Evolutionary conservation across 2,113 vertebrate genomes (phyloP), one percentile per base, ranked within the genome.

Genomic region (Symphodus melops): DNA sequence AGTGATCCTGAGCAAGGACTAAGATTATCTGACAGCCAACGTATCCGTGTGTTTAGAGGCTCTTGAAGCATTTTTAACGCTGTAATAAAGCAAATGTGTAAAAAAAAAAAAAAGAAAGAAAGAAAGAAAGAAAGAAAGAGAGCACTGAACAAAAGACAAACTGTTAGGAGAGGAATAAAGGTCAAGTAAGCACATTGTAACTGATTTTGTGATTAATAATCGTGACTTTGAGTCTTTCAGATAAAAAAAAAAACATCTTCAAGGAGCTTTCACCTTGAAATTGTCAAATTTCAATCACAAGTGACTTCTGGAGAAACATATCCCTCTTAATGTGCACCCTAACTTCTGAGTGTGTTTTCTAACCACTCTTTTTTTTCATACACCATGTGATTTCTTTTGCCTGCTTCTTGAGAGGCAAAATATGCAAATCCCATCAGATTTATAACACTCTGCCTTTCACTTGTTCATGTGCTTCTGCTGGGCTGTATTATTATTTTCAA

Each of bases 361-460:
- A 71, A 65, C 54, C 1, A 16, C 62, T 65, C 28, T 33, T 33
- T 33, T 28, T 71, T 74, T 53, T 77, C 66, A 69, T 57, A 48
- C 84, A 68, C 57, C 55, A 80, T 84, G 69, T 83, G 81, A 86
- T 82, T 79, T 75, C 48, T 72, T 76, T 79, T 66, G 44, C 71
- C 61, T 71, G 49, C 59, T 80, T 73, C 82, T 68, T 87, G 84
- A 55, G 64, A 82, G 75, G 75, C 75, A 89, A 88, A 90, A 92
- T 87, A 86, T 89, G 92, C 88, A 88, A 92, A 92, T 92, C 84
- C 86, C 84, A 77, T 80, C 85, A 88, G 74, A 93, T 94, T 90
- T 91, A 89, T 89, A 90, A 89, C 87, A 83, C 89, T 91, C 41
- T 33, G 79, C 71, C 83, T 91, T 90, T 91, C 81, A 87, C 85